Evolutionary conservation across 2,888 invertebrate genomes (phyloP), one percentile per base, ranked within the genome.

Genomic region (Trimorus sp.): DNA sequence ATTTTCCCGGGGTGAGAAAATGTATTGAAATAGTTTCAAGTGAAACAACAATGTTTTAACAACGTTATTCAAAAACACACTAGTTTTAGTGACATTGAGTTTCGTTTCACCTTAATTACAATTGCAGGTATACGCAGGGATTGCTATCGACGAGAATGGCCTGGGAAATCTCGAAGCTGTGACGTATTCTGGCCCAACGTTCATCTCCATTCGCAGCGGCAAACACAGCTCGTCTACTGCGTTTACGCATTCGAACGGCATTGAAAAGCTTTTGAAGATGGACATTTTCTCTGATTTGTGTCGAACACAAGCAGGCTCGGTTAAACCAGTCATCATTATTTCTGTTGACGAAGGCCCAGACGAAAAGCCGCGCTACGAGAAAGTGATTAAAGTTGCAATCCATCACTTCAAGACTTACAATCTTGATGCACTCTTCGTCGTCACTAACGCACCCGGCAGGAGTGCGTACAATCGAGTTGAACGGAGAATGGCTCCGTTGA

Each of bases 131-230:
- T 48, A 48, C n/a, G 48, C 88, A 53, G 85, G 66, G n/a, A 78
- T 87, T 40, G 62, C 56, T n/a, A 83, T 87, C 3, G 76, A 58
- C 60, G 16, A 84, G 87, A 80, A 83, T 79, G 88, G 89, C 62
- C 79, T 85, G 56, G 84, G 86, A 75, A 74, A 89, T 86, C 89
- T 89, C 74, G 74, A 90, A 85, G 89, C 90, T 62, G 90, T 92
- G 38, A 69, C 86, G 42, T 91, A 90, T 77, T 88, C 86, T 73
- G 92, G 92, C 12, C 92, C 92, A 63, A 92, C 92, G 70, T 91
- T 90, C 85, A 86, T 92, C 40, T 88, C 91, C 7, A 86, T 90
- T 42, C 68, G 89, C n/a, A 83, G 84, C 56, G 88, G 85, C 0
- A 90, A 89, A 70, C 88, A 89, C 60, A 83, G 75, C 38, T 84